Base-by-base conservation (phyloP, 2,113 vertebrate species). In the Anseranas semipalmata region DNA sequence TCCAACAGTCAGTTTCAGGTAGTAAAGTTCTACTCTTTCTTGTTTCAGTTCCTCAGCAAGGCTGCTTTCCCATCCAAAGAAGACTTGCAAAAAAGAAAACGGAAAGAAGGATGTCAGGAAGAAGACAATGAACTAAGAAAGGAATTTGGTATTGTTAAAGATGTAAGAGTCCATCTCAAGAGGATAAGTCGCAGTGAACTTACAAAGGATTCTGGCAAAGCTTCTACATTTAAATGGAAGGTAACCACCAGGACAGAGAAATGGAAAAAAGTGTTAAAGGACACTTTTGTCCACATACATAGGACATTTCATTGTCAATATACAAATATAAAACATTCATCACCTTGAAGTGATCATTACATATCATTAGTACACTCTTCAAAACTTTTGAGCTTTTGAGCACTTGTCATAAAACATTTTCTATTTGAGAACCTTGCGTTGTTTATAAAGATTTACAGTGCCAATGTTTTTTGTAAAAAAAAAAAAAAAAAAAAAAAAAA, bases 41-140 rank as follows among this genome's bases (percentile, higher is more conserved):
- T 50, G 11, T 96, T 95, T 80, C 86, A 93, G 89, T 59, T 86
- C 28, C 55, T 81, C 68, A 50, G 2, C 32, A 62, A 52, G 65
- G 15, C 32, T 62, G 41, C 33, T 9, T 66, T 66, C 15, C 21
- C 46, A 77, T 62, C 41, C 22, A n/a, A 74, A 92, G 79, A 59
- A 20, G 22, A 15, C 33, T 45, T 50, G 15, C 59, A 71, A 58
- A 48, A 83, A 46, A 63, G 67, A 67, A 80, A 66, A 28, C 0
- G 45, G 24, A 77, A 73, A 74, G 76, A 39, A 80, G 35, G 7
- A 28, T 0, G 0, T 4, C 0, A 0, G 50, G n/a, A 67, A 58
- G 8, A 52, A 41, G 59, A 67, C 32, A 75, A 75, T 6, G 15
- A 71, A 59, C 22, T 93, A 39, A 89, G 68, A 67, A 67, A 71